Conservation (phyloP, 2,888 invertebrate genomes). For the Drosophila paucipuncta region DNA sequence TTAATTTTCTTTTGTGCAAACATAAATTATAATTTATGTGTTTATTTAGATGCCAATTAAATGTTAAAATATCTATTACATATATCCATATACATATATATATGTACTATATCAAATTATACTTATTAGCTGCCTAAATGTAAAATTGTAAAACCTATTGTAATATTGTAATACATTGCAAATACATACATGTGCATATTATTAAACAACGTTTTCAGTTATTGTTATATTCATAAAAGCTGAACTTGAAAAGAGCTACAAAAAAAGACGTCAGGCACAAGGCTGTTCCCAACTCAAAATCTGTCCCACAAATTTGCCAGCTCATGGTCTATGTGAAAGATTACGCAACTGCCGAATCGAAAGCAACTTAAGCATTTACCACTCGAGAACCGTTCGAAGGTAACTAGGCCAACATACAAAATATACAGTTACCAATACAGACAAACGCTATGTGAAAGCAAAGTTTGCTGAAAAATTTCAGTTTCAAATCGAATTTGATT, state of each 20-base stretch:
- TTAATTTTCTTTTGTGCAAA: constrained; percentile 58
- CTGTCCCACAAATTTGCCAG: constrained; percentile 39
- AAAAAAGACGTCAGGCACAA: constrained; percentile 30
- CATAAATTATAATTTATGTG: constrained; percentile 52
- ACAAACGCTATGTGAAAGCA: constrained; percentile 52
- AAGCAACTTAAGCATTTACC: constrained; percentile 47
- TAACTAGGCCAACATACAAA: constrained; percentile 66
- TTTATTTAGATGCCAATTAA: constrained; percentile 49
- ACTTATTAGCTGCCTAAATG: constrained; percentile 6
- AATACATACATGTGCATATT: constrained; percentile 31
- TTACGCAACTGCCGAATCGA: constrained; percentile 62
- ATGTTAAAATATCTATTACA: constrained; percentile 35
- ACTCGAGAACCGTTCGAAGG: constrained; percentile 76
- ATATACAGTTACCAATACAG: constrained; percentile 19
- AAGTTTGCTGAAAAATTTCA: constrained; percentile 17
- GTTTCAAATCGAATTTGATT: constrained; percentile 40
- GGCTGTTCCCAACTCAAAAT: constrained; percentile 33
- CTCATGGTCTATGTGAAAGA: constrained; percentile 51
- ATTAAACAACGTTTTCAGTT: constrained; percentile 30
- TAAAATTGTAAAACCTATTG: constrained; percentile 43
- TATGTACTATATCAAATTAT: constrained; percentile 2
- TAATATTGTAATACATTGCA: constrained; percentile 46
- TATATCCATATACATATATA: constrained; percentile 4
- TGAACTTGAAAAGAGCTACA: constrained; percentile 57
- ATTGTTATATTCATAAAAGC: constrained; percentile 18